phyloP scores from a whole-genome alignment of 2,888 invertebrate species.

The Epinotia bilunana region DNA sequence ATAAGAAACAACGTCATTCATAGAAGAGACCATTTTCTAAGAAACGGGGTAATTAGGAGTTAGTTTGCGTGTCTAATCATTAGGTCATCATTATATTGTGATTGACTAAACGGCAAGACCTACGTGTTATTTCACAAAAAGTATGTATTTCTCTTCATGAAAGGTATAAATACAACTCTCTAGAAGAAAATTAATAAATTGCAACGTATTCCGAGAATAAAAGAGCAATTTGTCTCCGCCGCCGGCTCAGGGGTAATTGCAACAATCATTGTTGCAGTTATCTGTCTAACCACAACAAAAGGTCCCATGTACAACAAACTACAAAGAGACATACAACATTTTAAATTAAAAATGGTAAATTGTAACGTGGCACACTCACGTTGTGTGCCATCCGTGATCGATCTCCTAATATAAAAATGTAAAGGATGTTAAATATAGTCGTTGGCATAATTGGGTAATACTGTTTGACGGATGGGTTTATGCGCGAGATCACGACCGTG shows the following conservation, averaged over 20 bases:
- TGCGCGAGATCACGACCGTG: conserved; percentile 32
- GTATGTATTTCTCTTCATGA: background rate
- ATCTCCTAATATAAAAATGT: conserved; percentile 33
- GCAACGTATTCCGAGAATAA: conserved; percentile 58
- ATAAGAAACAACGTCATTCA: background rate
- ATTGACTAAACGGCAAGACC: background rate
- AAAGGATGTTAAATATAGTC: conserved; percentile 34
- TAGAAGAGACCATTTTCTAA: background rate
- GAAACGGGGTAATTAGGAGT: conserved; percentile 3
- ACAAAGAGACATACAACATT: background rate
- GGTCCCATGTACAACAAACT: conserved; percentile 9
- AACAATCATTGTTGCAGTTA: conserved; percentile 55
- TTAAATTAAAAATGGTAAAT: background rate
- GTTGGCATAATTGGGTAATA: conserved; percentile 38
- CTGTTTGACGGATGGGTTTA: conserved; percentile 38
- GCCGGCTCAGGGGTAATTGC: conserved; percentile 55
- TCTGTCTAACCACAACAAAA: conserved; percentile 1
- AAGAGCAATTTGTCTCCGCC: conserved; percentile 52
- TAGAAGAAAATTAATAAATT: conserved; percentile 53
- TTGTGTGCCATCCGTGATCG: conserved; percentile 36
- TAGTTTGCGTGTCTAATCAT: background rate
- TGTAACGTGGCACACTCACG: conserved; percentile 28
- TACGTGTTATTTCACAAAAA: background rate
- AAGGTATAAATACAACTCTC: conserved; percentile 44
- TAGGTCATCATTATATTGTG: background rate